Conservation (phyloP, 2,113 vertebrate species). For the Indicator indicator region DNA sequence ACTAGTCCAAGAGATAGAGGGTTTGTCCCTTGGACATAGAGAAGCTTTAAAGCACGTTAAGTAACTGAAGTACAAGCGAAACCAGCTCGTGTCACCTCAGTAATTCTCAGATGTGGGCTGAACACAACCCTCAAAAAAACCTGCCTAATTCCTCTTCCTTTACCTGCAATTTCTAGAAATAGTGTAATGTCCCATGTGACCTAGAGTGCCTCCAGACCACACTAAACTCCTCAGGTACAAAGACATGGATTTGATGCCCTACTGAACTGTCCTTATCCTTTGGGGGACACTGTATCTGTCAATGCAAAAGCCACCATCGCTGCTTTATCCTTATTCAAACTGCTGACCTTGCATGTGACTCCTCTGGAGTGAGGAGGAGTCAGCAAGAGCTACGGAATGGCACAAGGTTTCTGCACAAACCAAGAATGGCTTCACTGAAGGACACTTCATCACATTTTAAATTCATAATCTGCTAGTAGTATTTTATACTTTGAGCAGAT, state of each 20-base stretch:
- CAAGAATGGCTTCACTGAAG: neutral
- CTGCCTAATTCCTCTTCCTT: neutral
- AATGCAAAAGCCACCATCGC: neutral
- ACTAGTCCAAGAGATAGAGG: rapidly evolving
- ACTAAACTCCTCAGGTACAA: no score
- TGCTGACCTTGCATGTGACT: rapidly evolving
- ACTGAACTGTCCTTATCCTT: rapidly evolving
- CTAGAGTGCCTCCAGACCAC: rapidly evolving
- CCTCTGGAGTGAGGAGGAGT: rapidly evolving
- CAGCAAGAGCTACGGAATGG: rapidly evolving
- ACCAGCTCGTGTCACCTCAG: no score
- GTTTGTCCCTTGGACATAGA: no score
- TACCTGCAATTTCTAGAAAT: neutral
- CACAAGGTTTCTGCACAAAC: neutral
- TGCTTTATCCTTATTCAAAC: neutral
- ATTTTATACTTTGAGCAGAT: neutral
- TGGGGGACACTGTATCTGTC: rapidly evolving
- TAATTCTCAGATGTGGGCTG: no score
- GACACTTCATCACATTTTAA: neutral
- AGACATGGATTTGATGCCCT: rapidly evolving
- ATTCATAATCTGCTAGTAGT: neutral
- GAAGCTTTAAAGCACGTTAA: no score
- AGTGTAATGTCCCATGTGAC: rapidly evolving
- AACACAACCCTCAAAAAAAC: no score
- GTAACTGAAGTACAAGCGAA: no score